These are phyloP conservation scores for Prorops nasuta DNA, from an alignment of 1,140 invertebrate genomes.

Conservation along the genomic window DNA sequence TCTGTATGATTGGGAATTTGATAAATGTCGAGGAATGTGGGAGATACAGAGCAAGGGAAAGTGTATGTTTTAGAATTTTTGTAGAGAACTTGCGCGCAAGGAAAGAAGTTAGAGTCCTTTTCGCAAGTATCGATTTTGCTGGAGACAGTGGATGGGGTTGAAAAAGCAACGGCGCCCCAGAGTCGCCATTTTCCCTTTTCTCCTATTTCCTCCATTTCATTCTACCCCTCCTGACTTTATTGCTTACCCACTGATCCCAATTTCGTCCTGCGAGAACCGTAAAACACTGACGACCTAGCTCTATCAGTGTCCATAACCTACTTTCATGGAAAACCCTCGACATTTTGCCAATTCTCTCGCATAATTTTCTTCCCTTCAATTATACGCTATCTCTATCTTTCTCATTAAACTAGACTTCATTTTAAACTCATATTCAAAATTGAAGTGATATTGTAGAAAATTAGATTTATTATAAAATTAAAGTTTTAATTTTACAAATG, in stretches of 20 bases:
- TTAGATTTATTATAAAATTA: too few species aligned
- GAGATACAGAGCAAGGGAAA: too few species aligned
- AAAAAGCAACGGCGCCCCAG: constrained; percentile 7
- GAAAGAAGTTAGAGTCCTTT: too few species aligned
- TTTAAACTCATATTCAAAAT: background rate
- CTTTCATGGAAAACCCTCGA: constrained; percentile 6
- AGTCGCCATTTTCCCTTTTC: constrained; percentile 1
- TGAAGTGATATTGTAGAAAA: too few species aligned
- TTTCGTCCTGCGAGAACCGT: background rate
- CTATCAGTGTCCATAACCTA: constrained; percentile 16
- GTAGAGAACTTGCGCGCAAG: too few species aligned
- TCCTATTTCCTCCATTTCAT: background rate
- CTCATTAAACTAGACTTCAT: background rate
- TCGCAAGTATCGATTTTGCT: constrained; percentile 21
- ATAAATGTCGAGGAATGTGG: too few species aligned
- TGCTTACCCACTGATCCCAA: background rate
- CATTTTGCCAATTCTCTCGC: constrained; percentile 1
- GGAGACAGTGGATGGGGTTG: background rate
- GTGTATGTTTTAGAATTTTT: too few species aligned
- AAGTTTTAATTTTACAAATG: too few species aligned
- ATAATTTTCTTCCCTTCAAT: background rate
- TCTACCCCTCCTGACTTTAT: background rate
- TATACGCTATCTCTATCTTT: background rate
- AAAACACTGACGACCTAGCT: constrained; percentile 3
- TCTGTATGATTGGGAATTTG: too few species aligned